phyloP scores from a whole-genome alignment of 1,140 invertebrate genomes.

The Drosophila neocordata region DNA sequence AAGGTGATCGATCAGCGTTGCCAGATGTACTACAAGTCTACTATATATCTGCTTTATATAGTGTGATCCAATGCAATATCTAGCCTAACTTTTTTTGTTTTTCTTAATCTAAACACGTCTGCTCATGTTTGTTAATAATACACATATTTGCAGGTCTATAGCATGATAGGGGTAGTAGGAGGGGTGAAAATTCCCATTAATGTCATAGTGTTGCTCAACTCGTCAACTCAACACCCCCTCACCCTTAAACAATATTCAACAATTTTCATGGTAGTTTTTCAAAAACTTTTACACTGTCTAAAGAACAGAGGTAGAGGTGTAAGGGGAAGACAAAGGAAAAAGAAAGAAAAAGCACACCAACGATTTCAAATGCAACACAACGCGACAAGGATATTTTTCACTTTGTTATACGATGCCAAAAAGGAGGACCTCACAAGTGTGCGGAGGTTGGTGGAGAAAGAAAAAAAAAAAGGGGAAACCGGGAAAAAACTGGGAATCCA shows the following conservation, averaged over 20 bases:
- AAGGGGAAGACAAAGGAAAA: background rate
- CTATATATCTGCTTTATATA: too few species aligned
- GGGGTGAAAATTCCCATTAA: constrained; percentile 42
- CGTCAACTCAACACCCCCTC: background rate
- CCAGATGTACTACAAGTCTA: too few species aligned
- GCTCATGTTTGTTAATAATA: constrained; percentile 45
- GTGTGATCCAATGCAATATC: too few species aligned
- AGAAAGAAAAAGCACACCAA: background rate
- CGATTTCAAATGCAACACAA: constrained; percentile 64
- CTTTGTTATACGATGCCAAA: constrained; percentile 43
- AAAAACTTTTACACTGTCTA: constrained; percentile 31
- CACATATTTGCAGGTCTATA: background rate
- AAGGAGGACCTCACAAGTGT: constrained; percentile 5
- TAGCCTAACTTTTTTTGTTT: background rate
- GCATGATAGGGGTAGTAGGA: background rate
- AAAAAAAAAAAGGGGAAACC: background rate
- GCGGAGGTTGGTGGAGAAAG: background rate
- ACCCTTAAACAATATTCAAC: constrained; percentile 5
- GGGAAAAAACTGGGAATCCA: constrained; percentile 20
- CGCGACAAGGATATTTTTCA: constrained; percentile 72
- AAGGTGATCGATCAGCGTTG: too few species aligned
- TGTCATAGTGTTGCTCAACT: constrained; percentile 39
- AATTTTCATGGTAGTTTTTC: constrained; percentile 35
- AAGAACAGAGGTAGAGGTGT: background rate
- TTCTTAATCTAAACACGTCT: constrained; percentile 44